These are phyloP conservation scores for Plestiodon gilberti DNA, from an alignment of 2,113 vertebrate species.

Conservation along the genomic window DNA sequence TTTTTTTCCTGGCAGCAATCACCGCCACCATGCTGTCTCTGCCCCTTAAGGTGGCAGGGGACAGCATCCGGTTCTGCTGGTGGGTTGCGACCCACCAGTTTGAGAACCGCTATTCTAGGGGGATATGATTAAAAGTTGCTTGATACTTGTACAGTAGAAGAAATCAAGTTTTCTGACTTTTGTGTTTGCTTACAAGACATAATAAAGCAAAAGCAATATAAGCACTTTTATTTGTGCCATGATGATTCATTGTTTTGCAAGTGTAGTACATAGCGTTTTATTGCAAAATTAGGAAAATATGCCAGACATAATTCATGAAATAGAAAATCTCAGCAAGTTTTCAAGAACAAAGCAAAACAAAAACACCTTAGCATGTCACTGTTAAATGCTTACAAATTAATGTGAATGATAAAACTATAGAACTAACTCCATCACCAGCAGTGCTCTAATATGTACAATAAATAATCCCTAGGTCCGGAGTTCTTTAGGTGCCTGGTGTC, in stretches of 20 bases:
- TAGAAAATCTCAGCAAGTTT: slow-evolving; percentile 33
- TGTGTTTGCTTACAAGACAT: not conserved
- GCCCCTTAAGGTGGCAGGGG: too few relatives aligned
- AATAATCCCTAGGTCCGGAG: slow-evolving; percentile 59
- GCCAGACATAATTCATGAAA: slow-evolving; percentile 48
- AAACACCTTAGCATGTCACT: not conserved
- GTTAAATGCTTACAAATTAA: not conserved
- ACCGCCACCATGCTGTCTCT: too few relatives aligned
- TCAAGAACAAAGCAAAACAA: slow-evolving; percentile 19
- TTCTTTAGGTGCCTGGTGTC: slow-evolving; percentile 2
- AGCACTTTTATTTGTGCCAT: slow-evolving; percentile 28
- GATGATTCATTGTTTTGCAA: slow-evolving; percentile 39
- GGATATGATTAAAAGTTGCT: too few relatives aligned
- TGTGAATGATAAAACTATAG: not conserved
- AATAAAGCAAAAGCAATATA: not conserved
- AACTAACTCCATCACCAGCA: slow-evolving; percentile 39
- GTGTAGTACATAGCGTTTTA: slow-evolving; percentile 65
- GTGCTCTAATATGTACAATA: slow-evolving; percentile 64
- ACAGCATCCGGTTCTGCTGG: too few relatives aligned
- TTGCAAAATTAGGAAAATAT: slow-evolving; percentile 62
- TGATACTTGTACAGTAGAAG: not conserved
- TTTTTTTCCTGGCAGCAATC: too few relatives aligned
- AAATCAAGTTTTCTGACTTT: not conserved
- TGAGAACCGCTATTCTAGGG: too few relatives aligned
- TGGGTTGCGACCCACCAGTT: too few relatives aligned